These are phyloP conservation scores for Rhyacophila evoluta DNA, from an alignment of 2,888 invertebrate genomes.

Conservation along the genomic window DNA sequence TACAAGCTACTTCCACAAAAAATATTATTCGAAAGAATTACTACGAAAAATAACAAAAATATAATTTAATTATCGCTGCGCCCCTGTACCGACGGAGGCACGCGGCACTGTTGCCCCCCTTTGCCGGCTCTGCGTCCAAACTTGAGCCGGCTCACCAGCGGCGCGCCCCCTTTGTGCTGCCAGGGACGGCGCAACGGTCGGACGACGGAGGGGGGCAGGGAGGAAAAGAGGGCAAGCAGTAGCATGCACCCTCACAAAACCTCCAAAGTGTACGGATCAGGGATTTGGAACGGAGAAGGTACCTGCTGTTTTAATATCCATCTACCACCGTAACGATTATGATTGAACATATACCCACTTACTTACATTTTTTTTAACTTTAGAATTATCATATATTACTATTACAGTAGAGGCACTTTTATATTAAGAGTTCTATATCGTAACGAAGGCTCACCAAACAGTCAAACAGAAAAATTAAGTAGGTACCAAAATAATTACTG, in stretches of 20 bases:
- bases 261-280: constrained; percentile 11
- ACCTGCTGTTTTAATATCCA: not conserved
- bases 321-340: too few relatives aligned
- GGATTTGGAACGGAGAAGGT: not conserved
- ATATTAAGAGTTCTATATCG: too few relatives aligned
- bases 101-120: not conserved
- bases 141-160: constrained; percentile 19
- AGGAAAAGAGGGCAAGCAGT: constrained; percentile 4
- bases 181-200: constrained; percentile 24
- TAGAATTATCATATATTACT: too few relatives aligned
- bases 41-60: not conserved
- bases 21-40: too few relatives aligned
- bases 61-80: not conserved
- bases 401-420: too few relatives aligned
- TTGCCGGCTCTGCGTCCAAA: constrained; percentile 20
- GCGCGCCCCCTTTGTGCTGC: constrained; percentile 22
- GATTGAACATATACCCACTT: too few relatives aligned
- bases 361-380: too few relatives aligned
- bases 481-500: too few relatives aligned
- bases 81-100: not conserved
- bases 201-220: not conserved
- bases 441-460: too few relatives aligned
- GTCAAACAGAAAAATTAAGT: too few relatives aligned
- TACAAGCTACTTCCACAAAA: too few relatives aligned
- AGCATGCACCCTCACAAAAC: constrained; percentile 14